Base-by-base conservation (phyloP, 2,113 vertebrate genomes). In the Gobius niger region DNA sequence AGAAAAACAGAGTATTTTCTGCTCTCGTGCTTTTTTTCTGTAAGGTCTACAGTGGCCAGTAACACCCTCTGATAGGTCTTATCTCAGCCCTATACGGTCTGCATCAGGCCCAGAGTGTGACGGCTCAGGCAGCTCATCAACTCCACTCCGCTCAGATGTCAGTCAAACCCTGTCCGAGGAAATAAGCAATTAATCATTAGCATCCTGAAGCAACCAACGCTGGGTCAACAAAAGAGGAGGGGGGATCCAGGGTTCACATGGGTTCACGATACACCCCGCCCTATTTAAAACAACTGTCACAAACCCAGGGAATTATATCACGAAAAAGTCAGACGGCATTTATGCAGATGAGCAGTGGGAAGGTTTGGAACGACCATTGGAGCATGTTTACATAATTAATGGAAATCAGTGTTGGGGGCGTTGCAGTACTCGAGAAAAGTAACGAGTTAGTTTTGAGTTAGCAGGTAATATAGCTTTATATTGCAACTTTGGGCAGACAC, bases 131-230 rank as follows among this genome's bases (percentile, higher is more conserved):
- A 82, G 81, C 74, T 85, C 74, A 80, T 90, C 89, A 82, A 67
- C 72, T 89, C 87, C 53, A 74, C 83, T 90, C 80, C 49, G 47
- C 64, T 40, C 75, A 80, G 56, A 83, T 6, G 89, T 72, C 89
- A 81, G 76, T 90, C 89, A 90, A 79, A 50, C 59, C 82, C 83
- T 12, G 19, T 54, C 74, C 73, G 41, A 71, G 82, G 78, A 83
- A 87, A 88, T 88, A 84, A 85, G 87, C 85, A 88, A 89, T 87
- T 88, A 89, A 85, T 84, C 81, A 86, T 84, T 81, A 87, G 85
- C 81, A 81, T 87, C 70, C 71, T 65, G 72, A 71, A 82, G 77
- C 81, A 79, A 79, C 60, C 15, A 0, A 83, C 44, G 41, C 63
- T 15, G 68, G 34, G 51, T 67, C 19, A 59, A 54, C 13, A 57